Evolutionary conservation across 2,113 vertebrate species (phyloP), one percentile per base, ranked within the genome.

Genomic region (Cottus gobio): DNA sequence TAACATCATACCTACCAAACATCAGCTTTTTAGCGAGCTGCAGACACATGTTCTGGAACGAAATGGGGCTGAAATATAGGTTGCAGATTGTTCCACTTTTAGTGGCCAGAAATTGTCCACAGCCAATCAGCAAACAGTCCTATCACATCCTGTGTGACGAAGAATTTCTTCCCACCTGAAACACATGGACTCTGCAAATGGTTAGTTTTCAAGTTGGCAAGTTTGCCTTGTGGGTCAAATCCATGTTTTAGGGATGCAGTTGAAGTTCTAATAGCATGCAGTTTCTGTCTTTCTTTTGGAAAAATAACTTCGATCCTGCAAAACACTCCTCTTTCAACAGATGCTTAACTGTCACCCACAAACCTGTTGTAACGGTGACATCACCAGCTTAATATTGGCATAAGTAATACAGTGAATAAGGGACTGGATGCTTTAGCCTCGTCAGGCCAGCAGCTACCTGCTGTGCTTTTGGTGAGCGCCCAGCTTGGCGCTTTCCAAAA

Each of bases 381-480:
- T 1, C 0, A 13, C 5, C 66, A 68, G 71, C 70, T 67, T 56
- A 73, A 56, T 70, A 44, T 54, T 39, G 46, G 24, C 46, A 62
- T 64, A n/a, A 67, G 52, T 7, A 57, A 69, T 65, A 66, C 57
- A 76, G 56, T 15, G 11, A 60, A 65, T 44, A 73, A 71, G 50
- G 48, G 62, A 44, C 15, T 61, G 11, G 72, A 82, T 30, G 10
- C 75, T 68, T n/a, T 70, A n/a, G 66, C 34, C 28, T 79, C 39
- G 52, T 87, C 67, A 77, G 67, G 68, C 77, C 52, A 63, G 39
- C 42, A 67, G 71, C 81, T 64, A 62, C 85, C 76, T 39, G 67
- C 81, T 84, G 88, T 57, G 78, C 46, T 87, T 81, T 79, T 70
- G 24, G 37, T 74, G 68, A 60, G 75, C 31, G 15, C 79, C 68